These are phyloP conservation scores for Scalopus aquaticus DNA, from an alignment of 2,113 vertebrate species.

Conservation along the genomic window DNA sequence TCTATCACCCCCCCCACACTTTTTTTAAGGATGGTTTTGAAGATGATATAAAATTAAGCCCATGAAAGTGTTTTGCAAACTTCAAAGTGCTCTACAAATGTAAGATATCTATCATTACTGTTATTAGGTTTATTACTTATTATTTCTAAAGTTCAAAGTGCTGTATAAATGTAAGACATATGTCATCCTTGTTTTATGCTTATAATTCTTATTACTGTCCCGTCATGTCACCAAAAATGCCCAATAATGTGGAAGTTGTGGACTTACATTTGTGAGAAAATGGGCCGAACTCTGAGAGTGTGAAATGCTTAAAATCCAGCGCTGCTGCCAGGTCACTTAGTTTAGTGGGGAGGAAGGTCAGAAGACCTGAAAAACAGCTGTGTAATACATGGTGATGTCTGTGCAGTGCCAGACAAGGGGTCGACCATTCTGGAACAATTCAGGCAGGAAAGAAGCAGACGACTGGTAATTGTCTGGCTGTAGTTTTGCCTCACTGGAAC, in stretches of 20 bases:
- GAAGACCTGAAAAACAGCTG: neutral
- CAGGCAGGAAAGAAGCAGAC: neutral
- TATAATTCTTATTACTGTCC: neutral
- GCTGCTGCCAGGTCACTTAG: neutral
- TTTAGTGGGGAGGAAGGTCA: neutral
- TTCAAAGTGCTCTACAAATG: slow-evolving; percentile 47
- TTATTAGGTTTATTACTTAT: slow-evolving; percentile 38
- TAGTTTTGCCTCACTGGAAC: neutral
- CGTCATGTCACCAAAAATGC: neutral
- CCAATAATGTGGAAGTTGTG: neutral
- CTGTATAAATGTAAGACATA: neutral
- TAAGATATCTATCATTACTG: neutral
- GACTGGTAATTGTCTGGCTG: neutral
- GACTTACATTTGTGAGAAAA: neutral
- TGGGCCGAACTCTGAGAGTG: neutral
- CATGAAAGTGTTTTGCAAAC: slow-evolving; percentile 15
- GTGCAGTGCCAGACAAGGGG: neutral
- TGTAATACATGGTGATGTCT: neutral
- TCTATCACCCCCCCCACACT: neutral
- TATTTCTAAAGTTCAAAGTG: slow-evolving; percentile 56
- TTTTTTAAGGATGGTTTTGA: slow-evolving; percentile 34
- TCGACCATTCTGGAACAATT: neutral
- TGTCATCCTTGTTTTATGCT: neutral
- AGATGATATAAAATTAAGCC: slow-evolving; percentile 60
- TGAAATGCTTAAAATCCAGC: neutral